A percentile compares a stretch with the other conserved stretches of the same genome.
Conservation (phyloP, 2,113 vertebrate genomes). For the Bambusicola thoracicus region DNA sequence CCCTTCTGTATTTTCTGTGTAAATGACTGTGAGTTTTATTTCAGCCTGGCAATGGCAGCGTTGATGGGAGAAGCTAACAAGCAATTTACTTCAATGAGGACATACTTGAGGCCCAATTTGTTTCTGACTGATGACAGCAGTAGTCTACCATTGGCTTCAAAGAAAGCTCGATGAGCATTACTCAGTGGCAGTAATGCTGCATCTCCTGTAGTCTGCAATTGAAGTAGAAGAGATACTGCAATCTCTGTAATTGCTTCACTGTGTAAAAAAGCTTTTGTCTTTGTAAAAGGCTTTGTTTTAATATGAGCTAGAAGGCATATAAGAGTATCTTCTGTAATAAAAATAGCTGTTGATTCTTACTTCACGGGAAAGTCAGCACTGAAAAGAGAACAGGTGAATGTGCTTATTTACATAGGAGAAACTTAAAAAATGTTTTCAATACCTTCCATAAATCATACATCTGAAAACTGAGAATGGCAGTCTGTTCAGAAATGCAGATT, state of each 20-base stretch:
- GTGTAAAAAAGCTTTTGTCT: not conserved
- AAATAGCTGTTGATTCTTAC: not conserved
- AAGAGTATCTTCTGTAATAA: not conserved
- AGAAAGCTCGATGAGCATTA: not conserved
- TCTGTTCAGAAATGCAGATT: not conserved
- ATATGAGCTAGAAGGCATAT: not conserved
- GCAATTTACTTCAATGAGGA: constrained; percentile 33
- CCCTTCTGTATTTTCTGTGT: fast-evolving
- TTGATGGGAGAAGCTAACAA: constrained; percentile 28
- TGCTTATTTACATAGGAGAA: not conserved
- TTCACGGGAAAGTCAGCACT: not conserved
- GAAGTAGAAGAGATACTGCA: not conserved
- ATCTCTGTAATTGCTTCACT: not conserved
- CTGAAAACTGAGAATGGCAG: not conserved
- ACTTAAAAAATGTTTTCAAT: not conserved
- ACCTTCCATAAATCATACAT: not conserved
- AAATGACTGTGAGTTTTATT: not conserved
- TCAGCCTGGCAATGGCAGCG: not conserved
- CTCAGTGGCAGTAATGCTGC: not conserved
- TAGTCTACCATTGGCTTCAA: not conserved
- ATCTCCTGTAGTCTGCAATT: not conserved
- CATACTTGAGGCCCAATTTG: constrained; percentile 11
- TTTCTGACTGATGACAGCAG: constrained; percentile 40
- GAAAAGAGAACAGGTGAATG: not conserved
- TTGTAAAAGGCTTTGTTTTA: not conserved